phyloP scores from a whole-genome alignment of 1,140 invertebrate species.

The Caerostris darwini region DNA sequence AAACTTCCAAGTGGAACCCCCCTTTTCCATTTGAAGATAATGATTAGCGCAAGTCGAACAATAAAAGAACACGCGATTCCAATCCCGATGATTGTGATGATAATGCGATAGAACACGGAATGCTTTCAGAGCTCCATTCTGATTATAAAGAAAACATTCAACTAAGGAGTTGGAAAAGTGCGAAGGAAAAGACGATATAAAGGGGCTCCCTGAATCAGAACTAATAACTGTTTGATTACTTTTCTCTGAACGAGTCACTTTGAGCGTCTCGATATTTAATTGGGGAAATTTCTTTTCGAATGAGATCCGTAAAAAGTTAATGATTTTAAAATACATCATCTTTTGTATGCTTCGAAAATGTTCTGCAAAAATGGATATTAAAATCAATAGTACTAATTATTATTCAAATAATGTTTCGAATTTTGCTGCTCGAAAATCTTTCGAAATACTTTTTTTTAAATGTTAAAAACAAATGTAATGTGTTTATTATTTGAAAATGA shows the following conservation, averaged over 20 bases:
- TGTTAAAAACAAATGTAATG: no score
- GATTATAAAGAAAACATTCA: conserved; percentile 54
- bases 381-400: no score
- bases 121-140: conserved; percentile 5
- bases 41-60: conserved; percentile 61
- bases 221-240: conserved; percentile 27
- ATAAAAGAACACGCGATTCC: conserved; percentile 70
- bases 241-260: neutral
- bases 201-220: neutral
- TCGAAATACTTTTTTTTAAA: no score
- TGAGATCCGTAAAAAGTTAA: no score
- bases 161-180: neutral
- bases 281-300: neutral
- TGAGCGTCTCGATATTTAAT: neutral
- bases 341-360: no score
- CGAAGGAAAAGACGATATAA: neutral
- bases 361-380: no score
- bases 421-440: no score
- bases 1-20: neutral
- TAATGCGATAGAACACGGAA: conserved; percentile 65
- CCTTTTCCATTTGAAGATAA: conserved; percentile 39
- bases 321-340: no score
- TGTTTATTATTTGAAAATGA: no score
- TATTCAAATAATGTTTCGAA: no score
- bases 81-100: conserved; percentile 68